These are phyloP conservation scores for Iphiclides podalirius DNA, from an alignment of 2,888 invertebrate species.

Conservation along the genomic window DNA sequence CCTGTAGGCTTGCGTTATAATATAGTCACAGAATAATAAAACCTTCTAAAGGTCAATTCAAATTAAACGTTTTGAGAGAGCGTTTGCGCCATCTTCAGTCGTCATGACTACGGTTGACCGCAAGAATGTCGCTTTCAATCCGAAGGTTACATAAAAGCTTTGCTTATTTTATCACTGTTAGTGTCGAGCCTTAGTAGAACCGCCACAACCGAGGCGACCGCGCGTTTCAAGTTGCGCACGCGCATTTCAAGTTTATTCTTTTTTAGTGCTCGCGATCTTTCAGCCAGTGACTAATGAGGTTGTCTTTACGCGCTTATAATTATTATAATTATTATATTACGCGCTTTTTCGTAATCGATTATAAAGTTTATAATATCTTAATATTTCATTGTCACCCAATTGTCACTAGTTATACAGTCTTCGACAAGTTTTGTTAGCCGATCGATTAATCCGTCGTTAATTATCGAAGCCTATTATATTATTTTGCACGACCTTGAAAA, in stretches of 20 bases:
- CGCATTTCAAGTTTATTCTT: slow-evolving; percentile 31
- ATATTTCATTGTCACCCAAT: neutral
- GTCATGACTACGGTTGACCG: slow-evolving; percentile 60
- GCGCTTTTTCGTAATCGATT: slow-evolving; percentile 23
- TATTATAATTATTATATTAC: no score
- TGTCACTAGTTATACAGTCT: neutral
- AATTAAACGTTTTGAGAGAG: slow-evolving; percentile 35
- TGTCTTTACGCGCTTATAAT: slow-evolving; percentile 32
- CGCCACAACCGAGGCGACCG: slow-evolving; percentile 55
- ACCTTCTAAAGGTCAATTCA: slow-evolving; percentile 59
- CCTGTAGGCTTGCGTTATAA: neutral
- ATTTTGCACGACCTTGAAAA: slow-evolving; percentile 33
- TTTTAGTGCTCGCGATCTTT: slow-evolving; percentile 27
- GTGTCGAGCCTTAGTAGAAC: slow-evolving; percentile 62
- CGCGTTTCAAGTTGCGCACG: slow-evolving; percentile 52
- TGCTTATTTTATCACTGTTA: slow-evolving; percentile 56
- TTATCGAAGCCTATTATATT: slow-evolving; percentile 16
- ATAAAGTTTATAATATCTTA: slow-evolving; percentile 11
- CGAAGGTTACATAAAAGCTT: slow-evolving; percentile 75
- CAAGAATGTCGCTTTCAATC: slow-evolving; percentile 69
- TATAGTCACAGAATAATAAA: slow-evolving; percentile 25
- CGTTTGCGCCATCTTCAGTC: slow-evolving; percentile 62
- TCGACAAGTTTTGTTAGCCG: neutral
- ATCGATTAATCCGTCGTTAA: slow-evolving; percentile 12
- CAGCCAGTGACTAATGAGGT: slow-evolving; percentile 39